A percentile compares a stretch with the other conserved stretches of the same genome.
Evolutionary conservation across 1,140 invertebrate genomes (phyloP).

Genomic region (Matsumurasca onukii): DNA sequence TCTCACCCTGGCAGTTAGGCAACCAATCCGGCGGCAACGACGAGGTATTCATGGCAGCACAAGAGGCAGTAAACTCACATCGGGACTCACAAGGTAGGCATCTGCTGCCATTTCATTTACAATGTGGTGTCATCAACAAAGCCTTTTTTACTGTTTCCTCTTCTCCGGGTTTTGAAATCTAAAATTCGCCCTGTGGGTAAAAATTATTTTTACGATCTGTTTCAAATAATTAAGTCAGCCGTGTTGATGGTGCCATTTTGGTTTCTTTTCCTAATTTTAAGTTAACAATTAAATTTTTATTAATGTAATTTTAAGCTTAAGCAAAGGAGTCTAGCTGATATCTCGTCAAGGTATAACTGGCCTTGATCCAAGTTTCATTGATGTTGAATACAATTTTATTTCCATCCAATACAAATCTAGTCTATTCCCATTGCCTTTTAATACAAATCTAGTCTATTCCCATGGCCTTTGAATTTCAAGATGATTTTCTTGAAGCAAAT

Average conservation of each 20-base stretch:
- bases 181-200: background rate
- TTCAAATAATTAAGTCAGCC: background rate
- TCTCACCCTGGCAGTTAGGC: conserved; percentile 63
- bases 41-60: conserved; percentile 68
- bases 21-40: conserved; percentile 54
- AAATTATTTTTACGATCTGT: background rate
- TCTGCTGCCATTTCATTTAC: conserved; percentile 10
- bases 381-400: too few relatives aligned
- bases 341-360: too few relatives aligned
- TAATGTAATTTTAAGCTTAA: background rate
- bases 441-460: too few relatives aligned
- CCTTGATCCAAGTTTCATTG: too few relatives aligned
- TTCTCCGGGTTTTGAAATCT: background rate
- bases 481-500: too few relatives aligned
- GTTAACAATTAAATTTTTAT: background rate
- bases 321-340: too few relatives aligned
- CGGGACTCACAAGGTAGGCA: conserved; percentile 76
- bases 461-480: too few relatives aligned
- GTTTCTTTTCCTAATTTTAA: background rate
- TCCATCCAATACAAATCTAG: too few relatives aligned
- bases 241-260: conserved; percentile 24
- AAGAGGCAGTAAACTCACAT: conserved; percentile 66
- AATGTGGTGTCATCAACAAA: conserved; percentile 30
- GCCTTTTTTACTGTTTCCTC: background rate
- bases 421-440: too few relatives aligned